Base-by-base conservation (phyloP, 2,888 invertebrate genomes). In the Polymixis flavicincta region DNA sequence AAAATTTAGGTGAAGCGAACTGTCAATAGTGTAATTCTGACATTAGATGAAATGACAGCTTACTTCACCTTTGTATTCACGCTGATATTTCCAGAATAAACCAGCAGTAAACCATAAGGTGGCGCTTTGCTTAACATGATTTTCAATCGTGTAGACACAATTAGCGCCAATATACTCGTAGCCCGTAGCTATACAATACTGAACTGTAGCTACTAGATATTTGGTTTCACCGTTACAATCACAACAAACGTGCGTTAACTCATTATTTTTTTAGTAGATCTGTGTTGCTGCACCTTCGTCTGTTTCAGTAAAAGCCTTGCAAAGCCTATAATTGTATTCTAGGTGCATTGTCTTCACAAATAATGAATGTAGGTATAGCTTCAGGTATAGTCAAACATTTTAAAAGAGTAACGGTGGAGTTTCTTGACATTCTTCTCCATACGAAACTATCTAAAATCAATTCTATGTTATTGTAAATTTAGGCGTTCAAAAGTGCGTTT, bases 161-260 rank as follows among this genome's bases (percentile, higher is more conserved):
- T 72, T 78, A 78, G 72, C 52, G 52, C 50, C 37, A n/a, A n/a
- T n/a, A n/a, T n/a, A n/a, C n/a, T n/a, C n/a, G n/a, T n/a, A n/a
- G n/a, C n/a, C n/a, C n/a, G n/a, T n/a, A n/a, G n/a, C n/a, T n/a
- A n/a, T n/a, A n/a, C n/a, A n/a, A n/a, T n/a, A n/a, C n/a, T n/a
- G n/a, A n/a, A n/a, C n/a, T n/a, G n/a, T n/a, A n/a, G n/a, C n/a
- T n/a, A n/a, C n/a, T n/a, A n/a, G n/a, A n/a, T n/a, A n/a, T 68
- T 76, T 60, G 25, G 52, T 76, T 61, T 76, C 45, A 69, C 60
- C 60, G 75, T 76, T 76, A 75, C 59, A 52, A 50, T 45, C 25
- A 68, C 25, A 52, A 76, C 59, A 60, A 54, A 45, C 22, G 25
- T 68, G 22, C 13, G 45, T 59, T 42, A 59, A 75, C 42, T 48